Evolutionary conservation across 2,113 vertebrate genomes (phyloP).

Genomic region (Brienomyrus longianalis): DNA sequence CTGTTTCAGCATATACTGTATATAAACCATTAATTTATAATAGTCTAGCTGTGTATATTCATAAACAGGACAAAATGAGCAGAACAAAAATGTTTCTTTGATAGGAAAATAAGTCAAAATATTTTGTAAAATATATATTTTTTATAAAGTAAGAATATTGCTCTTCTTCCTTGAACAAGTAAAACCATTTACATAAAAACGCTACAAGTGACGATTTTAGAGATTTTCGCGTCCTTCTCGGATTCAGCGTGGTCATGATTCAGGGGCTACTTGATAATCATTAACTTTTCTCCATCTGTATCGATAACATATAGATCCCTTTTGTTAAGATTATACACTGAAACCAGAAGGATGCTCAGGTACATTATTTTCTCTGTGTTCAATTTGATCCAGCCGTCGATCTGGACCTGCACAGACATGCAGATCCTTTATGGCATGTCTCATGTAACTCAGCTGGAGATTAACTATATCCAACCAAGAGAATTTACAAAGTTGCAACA

Average conservation of each 20-base stretch:
- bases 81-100: not conserved
- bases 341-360: not conserved
- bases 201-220: not conserved
- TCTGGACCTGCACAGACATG: not conserved
- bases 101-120: not conserved
- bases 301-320: not conserved
- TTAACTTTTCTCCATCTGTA: not conserved
- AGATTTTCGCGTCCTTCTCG: not conserved
- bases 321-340: not conserved
- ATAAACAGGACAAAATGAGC: not conserved
- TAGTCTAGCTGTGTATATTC: not conserved
- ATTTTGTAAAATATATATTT: not conserved
- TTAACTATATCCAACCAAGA: not conserved
- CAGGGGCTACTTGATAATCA: not conserved
- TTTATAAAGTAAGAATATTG: not conserved
- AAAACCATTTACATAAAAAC: not conserved
- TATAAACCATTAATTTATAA: not conserved
- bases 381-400: not conserved
- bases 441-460: constrained; percentile 4
- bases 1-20: not conserved
- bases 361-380: not conserved
- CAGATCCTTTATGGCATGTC: not conserved
- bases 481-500: not conserved
- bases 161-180: not conserved
- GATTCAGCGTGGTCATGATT: not conserved